Evolutionary conservation across 1,140 invertebrate species (phyloP), one percentile per base, ranked within the genome.

Genomic region (Melipona quadrifasciata): DNA sequence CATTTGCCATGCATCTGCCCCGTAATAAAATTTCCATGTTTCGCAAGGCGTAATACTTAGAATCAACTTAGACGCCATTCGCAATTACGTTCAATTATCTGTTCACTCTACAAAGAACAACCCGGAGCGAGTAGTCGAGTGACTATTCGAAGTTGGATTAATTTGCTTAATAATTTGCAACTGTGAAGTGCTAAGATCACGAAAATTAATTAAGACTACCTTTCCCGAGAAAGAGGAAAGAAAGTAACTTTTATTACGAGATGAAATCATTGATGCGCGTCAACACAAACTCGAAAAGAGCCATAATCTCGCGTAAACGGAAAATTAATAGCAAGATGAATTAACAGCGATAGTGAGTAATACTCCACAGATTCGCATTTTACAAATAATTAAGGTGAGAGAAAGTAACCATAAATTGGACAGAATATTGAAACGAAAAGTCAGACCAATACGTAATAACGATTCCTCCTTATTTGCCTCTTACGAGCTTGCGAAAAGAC

Each of bases 21-120:
- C 12, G 5, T 58, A n/a, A 80, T 53, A 31, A 31, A 61, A 72
- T 61, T 24, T 72, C 51, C 65, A 39, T 68, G 77, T 80, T 70
- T 57, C 65, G 24, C 21, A 5, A 8, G 31, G 12, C 10, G n/a
- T 75, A 16, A 24, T 58, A 58, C 21, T 27, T 64, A 21, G 12
- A 27, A 27, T 14, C 58, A 27, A 19, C 24, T 27, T 31, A 31
- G 75, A 61, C 75, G 12, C 6, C 55, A 51, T 47, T 77, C 8
- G 24, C 27, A 64, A 76, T 39, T 57, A 55, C 17, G 21, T 55
- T 39, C 39, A 19, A 55, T 31, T 39, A 21, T 5, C 27, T 53
- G 47, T 74, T 34, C 39, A 8, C 6, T 47, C 6, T 19, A 1
- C n/a, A 53, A 21, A 27, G 55, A 61, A 61, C n/a, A 34, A 67